These are phyloP conservation scores for Tachypleus tridentatus DNA, from an alignment of 1,140 invertebrate species.

Conservation along the genomic window DNA sequence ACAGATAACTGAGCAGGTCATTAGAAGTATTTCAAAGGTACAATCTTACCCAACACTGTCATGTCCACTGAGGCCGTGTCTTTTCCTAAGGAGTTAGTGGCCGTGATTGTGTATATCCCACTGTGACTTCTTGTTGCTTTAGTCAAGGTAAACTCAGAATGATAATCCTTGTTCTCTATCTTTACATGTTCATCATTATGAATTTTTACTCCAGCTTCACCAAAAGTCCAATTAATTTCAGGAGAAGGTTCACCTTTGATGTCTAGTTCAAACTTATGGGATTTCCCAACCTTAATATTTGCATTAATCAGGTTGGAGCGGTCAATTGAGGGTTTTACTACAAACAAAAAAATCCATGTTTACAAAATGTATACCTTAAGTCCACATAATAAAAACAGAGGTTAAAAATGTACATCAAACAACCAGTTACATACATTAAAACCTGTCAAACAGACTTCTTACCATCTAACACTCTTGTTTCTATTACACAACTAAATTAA, in stretches of 20 bases:
- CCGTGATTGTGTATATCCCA: slow-evolving; percentile 77
- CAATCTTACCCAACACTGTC: slow-evolving; percentile 61
- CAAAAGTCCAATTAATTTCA: slow-evolving; percentile 67
- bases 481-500: too few relatives aligned
- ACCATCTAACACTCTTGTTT: too few relatives aligned
- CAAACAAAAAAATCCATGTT: slow-evolving; percentile 22
- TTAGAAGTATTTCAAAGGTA: too few relatives aligned
- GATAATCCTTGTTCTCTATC: slow-evolving; percentile 81
- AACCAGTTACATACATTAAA: too few relatives aligned
- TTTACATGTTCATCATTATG: slow-evolving; percentile 71
- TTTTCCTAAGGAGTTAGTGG: slow-evolving; percentile 77
- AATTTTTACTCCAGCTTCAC: slow-evolving; percentile 63
- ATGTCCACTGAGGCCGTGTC: slow-evolving; percentile 83
- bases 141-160: slow-evolving; percentile 70
- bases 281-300: slow-evolving; percentile 75
- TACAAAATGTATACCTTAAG: not conserved
- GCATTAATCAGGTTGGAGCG: slow-evolving; percentile 72
- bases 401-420: too few relatives aligned
- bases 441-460: too few relatives aligned
- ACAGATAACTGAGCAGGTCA: too few relatives aligned
- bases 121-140: slow-evolving; percentile 76
- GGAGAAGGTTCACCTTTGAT: slow-evolving; percentile 80
- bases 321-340: slow-evolving; percentile 85
- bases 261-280: slow-evolving; percentile 84
- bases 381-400: too few relatives aligned